Conservation (phyloP, 2,888 invertebrate species). For the Parnassius glacialis region DNA sequence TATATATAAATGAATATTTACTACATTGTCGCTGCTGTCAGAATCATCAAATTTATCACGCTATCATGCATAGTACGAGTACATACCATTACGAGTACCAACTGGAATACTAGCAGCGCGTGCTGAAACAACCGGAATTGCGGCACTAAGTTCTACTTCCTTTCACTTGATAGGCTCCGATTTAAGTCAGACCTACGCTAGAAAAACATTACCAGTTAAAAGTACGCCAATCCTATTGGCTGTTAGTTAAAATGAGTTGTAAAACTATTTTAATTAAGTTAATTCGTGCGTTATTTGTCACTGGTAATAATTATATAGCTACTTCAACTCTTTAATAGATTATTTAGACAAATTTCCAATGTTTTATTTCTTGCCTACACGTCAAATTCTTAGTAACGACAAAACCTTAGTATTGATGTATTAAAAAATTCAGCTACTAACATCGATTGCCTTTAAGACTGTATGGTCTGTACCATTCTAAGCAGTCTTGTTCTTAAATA, state of each 20-base stretch:
- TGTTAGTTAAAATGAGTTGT: neutral
- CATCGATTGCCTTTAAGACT: too few species aligned
- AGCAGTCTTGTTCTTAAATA: too few species aligned
- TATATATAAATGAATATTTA: neutral
- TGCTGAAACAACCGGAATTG: constrained; percentile 21
- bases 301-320: too few species aligned
- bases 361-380: too few species aligned
- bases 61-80: neutral
- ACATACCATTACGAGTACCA: neutral
- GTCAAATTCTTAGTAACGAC: too few species aligned
- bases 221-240: neutral
- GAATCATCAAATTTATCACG: constrained; percentile 3
- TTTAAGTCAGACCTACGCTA: constrained; percentile 14
- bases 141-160: constrained; percentile 22
- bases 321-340: too few species aligned
- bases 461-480: too few species aligned
- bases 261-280: neutral
- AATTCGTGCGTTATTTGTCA: too few species aligned
- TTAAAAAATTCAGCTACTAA: too few species aligned
- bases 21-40: constrained; percentile 16
- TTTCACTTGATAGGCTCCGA: constrained; percentile 7
- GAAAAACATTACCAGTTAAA: constrained; percentile 3
- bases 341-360: too few species aligned
- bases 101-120: neutral
- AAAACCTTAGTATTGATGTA: too few species aligned